A percentile compares a stretch with the other conserved stretches of the same genome.
Evolutionary conservation across 2,888 invertebrate species (phyloP).

Genomic region (Lepeophtheirus nordmannii): DNA sequence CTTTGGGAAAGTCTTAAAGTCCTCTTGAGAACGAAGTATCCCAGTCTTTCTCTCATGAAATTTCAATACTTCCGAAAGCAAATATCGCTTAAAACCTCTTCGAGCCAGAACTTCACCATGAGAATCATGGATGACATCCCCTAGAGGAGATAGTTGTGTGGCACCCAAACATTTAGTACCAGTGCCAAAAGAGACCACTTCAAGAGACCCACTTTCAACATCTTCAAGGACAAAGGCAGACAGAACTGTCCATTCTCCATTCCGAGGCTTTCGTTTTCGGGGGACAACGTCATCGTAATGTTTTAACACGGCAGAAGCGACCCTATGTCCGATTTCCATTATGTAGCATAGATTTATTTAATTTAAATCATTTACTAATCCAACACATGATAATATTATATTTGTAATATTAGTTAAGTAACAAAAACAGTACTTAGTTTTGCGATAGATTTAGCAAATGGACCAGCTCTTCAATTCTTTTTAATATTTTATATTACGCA

Average conservation of each 20-base stretch:
- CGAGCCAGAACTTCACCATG: slow-evolving; percentile 80
- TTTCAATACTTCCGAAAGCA: slow-evolving; percentile 47
- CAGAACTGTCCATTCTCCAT: slow-evolving; percentile 65
- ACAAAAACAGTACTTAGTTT: no score
- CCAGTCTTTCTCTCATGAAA: slow-evolving; percentile 31
- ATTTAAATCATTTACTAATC: no score
- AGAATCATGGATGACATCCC: slow-evolving; percentile 66
- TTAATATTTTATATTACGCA: no score
- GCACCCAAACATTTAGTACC: slow-evolving; percentile 81
- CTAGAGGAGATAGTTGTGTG: slow-evolving; percentile 44
- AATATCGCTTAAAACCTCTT: slow-evolving; percentile 59
- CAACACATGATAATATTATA: no score
- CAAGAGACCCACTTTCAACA: slow-evolving; percentile 31
- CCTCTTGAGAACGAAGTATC: slow-evolving; percentile 42
- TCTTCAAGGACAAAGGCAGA: slow-evolving; percentile 48
- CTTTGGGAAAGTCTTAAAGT: slow-evolving; percentile 35
- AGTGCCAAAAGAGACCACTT: slow-evolving; percentile 66
- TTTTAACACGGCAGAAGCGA: slow-evolving; percentile 46
- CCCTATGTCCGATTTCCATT: slow-evolving; percentile 28
- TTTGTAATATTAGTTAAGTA: no score
- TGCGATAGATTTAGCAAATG: no score
- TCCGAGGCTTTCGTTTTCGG: slow-evolving; percentile 62
- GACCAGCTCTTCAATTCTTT: no score
- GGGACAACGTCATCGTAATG: slow-evolving; percentile 45
- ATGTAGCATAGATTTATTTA: no score